Evolutionary conservation across 2,888 invertebrate species (phyloP).

Genomic region (Macrosiphum euphorbiae): DNA sequence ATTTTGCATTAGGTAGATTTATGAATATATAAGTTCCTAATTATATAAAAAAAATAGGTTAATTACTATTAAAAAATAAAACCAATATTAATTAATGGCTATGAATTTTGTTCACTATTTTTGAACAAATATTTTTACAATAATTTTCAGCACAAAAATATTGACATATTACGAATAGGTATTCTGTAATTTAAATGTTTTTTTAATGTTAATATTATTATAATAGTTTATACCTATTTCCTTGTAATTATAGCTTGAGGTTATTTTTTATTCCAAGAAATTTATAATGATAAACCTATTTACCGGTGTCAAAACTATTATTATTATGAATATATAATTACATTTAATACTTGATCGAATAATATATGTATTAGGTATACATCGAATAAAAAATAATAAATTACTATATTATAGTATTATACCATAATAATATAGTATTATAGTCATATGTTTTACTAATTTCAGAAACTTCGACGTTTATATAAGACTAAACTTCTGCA

Average conservation of each 20-base stretch:
- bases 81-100: neutral
- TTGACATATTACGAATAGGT: neutral
- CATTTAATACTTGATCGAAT: neutral
- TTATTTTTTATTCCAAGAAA: neutral
- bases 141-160: neutral
- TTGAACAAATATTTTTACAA: neutral
- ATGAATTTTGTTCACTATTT: neutral
- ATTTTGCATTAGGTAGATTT: neutral
- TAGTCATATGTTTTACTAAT: neutral
- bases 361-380: neutral
- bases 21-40: conserved; percentile 13
- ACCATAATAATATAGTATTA: too few species aligned
- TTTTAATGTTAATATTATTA: neutral
- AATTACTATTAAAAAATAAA: conserved; percentile 7
- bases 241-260: neutral
- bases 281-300: neutral
- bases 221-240: neutral
- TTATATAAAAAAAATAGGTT: conserved; percentile 24
- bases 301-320: neutral
- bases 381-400: neutral
- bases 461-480: neutral
- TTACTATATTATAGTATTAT: neutral
- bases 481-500: neutral
- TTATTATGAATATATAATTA: neutral
- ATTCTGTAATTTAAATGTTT: neutral